These are phyloP conservation scores for Rhinella marina DNA, from an alignment of 2,797 vertebrate species.

Conservation along the genomic window DNA sequence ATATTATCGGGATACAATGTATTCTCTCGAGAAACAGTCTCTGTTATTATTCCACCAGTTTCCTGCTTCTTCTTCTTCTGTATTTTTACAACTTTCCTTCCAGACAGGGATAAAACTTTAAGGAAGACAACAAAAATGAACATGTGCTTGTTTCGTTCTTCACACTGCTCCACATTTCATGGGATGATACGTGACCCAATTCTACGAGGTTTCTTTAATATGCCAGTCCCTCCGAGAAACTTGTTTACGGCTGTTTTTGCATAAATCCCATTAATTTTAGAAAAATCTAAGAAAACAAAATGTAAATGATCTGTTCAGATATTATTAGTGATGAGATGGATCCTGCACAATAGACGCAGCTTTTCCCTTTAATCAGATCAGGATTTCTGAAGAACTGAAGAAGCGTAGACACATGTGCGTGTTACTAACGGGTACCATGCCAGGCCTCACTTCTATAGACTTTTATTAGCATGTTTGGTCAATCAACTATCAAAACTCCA, in stretches of 20 bases:
- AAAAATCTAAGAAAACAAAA: slow-evolving; percentile 16
- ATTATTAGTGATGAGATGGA: slow-evolving; percentile 13
- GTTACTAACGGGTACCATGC: background rate
- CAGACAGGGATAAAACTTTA: slow-evolving; percentile 35
- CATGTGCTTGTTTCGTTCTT: slow-evolving; percentile 2
- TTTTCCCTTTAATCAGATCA: slow-evolving; percentile 21
- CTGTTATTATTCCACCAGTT: background rate
- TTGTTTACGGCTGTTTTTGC: slow-evolving; percentile 1
- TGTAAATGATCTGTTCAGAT: slow-evolving; percentile 38
- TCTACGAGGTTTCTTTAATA: slow-evolving; percentile 31
- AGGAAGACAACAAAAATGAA: slow-evolving; percentile 29
- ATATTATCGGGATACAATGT: background rate
- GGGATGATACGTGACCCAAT: slow-evolving; percentile 41
- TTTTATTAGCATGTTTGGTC: background rate
- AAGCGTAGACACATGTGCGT: background rate
- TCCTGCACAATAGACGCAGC: background rate
- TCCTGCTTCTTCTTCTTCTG: background rate
- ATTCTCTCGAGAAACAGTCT: background rate
- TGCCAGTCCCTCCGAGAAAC: slow-evolving; percentile 21
- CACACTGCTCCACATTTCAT: slow-evolving; percentile 24
- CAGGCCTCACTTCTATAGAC: background rate
- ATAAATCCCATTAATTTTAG: slow-evolving; percentile 29
- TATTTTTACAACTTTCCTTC: slow-evolving; percentile 38
- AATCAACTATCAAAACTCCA: background rate
- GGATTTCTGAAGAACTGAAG: background rate